Evolutionary conservation across 2,113 vertebrate genomes (phyloP).

Genomic region (Chrysemys picta): DNA sequence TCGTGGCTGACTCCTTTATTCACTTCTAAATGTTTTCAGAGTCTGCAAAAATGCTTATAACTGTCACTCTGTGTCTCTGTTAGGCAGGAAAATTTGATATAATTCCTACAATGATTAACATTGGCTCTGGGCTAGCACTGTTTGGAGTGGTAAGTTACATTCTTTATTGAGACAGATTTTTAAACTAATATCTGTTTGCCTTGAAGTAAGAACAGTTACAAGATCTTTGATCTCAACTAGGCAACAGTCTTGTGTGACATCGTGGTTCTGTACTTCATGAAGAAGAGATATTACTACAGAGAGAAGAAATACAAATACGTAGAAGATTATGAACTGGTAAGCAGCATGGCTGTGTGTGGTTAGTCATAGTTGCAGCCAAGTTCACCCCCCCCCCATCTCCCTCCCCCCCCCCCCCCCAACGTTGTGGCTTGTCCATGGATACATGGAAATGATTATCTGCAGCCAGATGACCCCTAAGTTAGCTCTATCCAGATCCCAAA

Average conservation of each 20-base stretch:
- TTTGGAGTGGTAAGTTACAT: constrained; percentile 84
- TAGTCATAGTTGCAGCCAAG: neutral
- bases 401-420: neutral
- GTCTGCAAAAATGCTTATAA: neutral
- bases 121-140: constrained; percentile 86
- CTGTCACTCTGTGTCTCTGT: neutral
- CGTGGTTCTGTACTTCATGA: constrained; percentile 84
- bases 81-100: constrained; percentile 91
- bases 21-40: neutral
- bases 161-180: rapidly evolving
- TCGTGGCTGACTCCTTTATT: neutral
- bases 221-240: constrained; percentile 63
- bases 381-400: neutral
- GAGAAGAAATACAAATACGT: constrained; percentile 87
- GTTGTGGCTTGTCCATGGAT: too few species aligned
- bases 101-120: constrained; percentile 89
- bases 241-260: constrained; percentile 85
- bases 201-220: neutral
- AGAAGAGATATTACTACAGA: constrained; percentile 83
- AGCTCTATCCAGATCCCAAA: neutral
- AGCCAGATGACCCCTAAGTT: neutral
- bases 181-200: neutral
- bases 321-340: constrained; percentile 84
- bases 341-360: neutral
- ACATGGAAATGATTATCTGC: neutral